phyloP scores from a whole-genome alignment of 1,140 invertebrate species.

The Polyergus mexicanus region DNA sequence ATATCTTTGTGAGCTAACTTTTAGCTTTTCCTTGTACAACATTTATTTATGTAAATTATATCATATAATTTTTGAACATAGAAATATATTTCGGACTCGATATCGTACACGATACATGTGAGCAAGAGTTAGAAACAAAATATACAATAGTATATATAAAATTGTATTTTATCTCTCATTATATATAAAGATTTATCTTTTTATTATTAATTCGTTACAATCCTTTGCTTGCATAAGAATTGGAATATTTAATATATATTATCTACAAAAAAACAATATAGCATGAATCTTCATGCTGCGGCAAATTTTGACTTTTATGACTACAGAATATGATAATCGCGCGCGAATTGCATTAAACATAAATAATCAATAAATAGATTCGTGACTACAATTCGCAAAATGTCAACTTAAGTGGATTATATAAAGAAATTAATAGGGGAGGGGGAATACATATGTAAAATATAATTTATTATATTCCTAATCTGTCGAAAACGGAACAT shows the following conservation, averaged over 20 bases:
- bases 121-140: neutral
- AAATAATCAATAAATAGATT: neutral
- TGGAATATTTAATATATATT: neutral
- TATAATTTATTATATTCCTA: conserved; percentile 62
- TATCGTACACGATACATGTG: no score
- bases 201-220: conserved; percentile 5
- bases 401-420: neutral
- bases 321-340: neutral
- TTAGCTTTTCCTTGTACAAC: no score
- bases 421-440: neutral
- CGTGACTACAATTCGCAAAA: neutral
- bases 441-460: conserved; percentile 39
- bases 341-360: no score
- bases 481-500: conserved; percentile 3
- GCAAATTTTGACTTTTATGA: neutral
- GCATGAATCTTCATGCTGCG: neutral
- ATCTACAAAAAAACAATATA: neutral
- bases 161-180: neutral
- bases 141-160: neutral
- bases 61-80: no score
- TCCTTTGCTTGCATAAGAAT: neutral
- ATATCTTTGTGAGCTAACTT: no score
- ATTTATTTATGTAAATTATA: no score
- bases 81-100: no score
- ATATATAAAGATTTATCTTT: conserved; percentile 15